Evolutionary conservation across 2,888 invertebrate species (phyloP), one percentile per base, ranked within the genome.

Genomic region (Drosophila koepferae): DNA sequence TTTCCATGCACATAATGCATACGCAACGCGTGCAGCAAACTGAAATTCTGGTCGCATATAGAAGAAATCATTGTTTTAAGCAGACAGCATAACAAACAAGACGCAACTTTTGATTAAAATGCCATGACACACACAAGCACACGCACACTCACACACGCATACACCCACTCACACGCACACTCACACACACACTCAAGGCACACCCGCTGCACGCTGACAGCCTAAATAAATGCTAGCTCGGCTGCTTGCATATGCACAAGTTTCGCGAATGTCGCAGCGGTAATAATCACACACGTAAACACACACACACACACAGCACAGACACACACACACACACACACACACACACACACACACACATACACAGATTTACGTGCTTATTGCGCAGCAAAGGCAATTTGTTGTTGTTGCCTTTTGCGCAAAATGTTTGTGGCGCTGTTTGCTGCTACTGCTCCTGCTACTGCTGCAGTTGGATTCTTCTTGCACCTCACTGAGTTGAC

Each of bases 81-180:
- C 72, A 63, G 66, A 72, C 63, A 44, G 53, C 43, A 41, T 44
- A 43, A 48, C 53, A 59, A 44, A 67, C 38, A 63, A 66, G 60
- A 63, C 58, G 63, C 65, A 86, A 86, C 73, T 88, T 80, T 90
- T 87, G 90, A 86, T 90, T 86, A 90, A 87, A 89, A 86, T 87
- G 86, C 85, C 80, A 72, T 41, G 69, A 65, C 68, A 58, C 59
- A 62, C 40, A 56, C 44, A 46, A 49, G 59, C 55, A 55, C 49
- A 36, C 48, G 34, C 23, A 58, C 18, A 31, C 36, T 55, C 16
- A 8, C 55, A 16, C 5, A 3, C n/a, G 56, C 46, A 31, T 59
- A 14, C 5, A 14, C 14, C 14, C 38, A 38, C 31, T 8, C 49
- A 16, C 3, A 20, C 61, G 59, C 44, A 28, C 48, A 20, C 23